Evolutionary conservation across 2,888 invertebrate species (phyloP).

Genomic region (Ochropacha duplaris): DNA sequence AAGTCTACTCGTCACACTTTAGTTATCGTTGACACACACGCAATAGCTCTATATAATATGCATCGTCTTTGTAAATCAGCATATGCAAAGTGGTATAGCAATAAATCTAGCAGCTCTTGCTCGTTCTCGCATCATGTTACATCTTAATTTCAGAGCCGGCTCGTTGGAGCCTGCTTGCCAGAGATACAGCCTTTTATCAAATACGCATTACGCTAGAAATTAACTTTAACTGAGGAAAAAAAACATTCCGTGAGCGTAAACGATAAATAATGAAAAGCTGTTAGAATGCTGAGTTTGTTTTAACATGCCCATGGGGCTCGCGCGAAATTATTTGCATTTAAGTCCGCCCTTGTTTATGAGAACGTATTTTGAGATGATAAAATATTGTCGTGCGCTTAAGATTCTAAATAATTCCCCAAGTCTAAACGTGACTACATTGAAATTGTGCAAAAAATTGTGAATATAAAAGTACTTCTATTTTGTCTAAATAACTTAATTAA

Average conservation of each 20-base stretch:
- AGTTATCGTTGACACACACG: slow-evolving; percentile 30
- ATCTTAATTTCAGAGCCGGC: slow-evolving; percentile 83
- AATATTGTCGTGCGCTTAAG: slow-evolving; percentile 34
- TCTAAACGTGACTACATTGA: slow-evolving; percentile 5
- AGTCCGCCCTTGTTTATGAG: slow-evolving; percentile 69
- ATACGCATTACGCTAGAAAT: slow-evolving; percentile 81
- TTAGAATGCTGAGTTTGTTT: slow-evolving; percentile 76
- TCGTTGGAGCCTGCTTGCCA: slow-evolving; percentile 78
- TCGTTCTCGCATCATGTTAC: slow-evolving; percentile 85
- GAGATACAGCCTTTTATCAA: slow-evolving; percentile 82
- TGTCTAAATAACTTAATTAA: neutral
- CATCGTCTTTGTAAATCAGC: slow-evolving; percentile 82
- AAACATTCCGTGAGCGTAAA: slow-evolving; percentile 66
- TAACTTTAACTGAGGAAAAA: slow-evolving; percentile 72
- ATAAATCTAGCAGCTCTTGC: slow-evolving; percentile 83
- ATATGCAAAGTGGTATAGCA: slow-evolving; percentile 84
- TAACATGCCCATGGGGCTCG: slow-evolving; percentile 74
- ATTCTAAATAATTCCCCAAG: slow-evolving; percentile 7
- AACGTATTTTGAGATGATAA: slow-evolving; percentile 57
- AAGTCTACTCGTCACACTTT: slow-evolving; percentile 34
- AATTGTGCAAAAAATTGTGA: slow-evolving; percentile 1
- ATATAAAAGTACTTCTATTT: slow-evolving; percentile 1
- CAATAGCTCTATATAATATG: slow-evolving; percentile 50
- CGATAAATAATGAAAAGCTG: slow-evolving; percentile 77
- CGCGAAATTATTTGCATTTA: slow-evolving; percentile 76